Evolutionary conservation across 2,888 invertebrate species (phyloP).

Genomic region (Nineta flava): DNA sequence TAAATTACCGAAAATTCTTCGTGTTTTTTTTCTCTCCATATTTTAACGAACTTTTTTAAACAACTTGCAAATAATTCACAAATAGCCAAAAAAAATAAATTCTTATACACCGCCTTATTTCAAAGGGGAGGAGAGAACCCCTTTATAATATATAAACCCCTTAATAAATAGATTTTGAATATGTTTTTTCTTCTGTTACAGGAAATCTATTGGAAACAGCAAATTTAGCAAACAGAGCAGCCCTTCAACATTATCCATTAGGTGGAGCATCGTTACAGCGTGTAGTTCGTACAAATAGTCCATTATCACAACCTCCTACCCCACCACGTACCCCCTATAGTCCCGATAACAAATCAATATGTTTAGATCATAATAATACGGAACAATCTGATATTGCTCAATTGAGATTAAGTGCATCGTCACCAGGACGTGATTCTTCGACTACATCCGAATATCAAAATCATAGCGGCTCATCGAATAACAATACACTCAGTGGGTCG

Average conservation of each 20-base stretch:
- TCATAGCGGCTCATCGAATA: too few relatives aligned
- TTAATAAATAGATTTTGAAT: neutral
- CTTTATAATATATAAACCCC: neutral
- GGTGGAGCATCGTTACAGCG: too few relatives aligned
- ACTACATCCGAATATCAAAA: too few relatives aligned
- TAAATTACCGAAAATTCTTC: neutral
- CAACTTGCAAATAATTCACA: too few relatives aligned
- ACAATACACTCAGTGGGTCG: neutral
- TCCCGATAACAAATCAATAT: conserved; percentile 18
- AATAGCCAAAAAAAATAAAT: neutral
- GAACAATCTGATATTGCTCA: conserved; percentile 16
- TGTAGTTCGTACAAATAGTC: conserved; percentile 9
- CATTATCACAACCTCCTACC: conserved; percentile 32
- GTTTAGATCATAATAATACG: neutral
- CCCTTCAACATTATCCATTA: too few relatives aligned
- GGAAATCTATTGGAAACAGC: neutral
- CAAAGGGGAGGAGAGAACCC: neutral
- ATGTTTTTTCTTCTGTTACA: neutral
- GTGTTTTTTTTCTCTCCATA: too few relatives aligned
- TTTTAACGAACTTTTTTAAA: too few relatives aligned
- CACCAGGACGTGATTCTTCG: neutral
- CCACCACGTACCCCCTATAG: conserved; percentile 32
- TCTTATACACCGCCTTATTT: too few relatives aligned
- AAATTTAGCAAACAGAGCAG: too few relatives aligned
- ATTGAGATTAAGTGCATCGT: conserved; percentile 13